Evolutionary conservation across 2,113 vertebrate genomes (phyloP).

Genomic region (Otolemur garnettii): DNA sequence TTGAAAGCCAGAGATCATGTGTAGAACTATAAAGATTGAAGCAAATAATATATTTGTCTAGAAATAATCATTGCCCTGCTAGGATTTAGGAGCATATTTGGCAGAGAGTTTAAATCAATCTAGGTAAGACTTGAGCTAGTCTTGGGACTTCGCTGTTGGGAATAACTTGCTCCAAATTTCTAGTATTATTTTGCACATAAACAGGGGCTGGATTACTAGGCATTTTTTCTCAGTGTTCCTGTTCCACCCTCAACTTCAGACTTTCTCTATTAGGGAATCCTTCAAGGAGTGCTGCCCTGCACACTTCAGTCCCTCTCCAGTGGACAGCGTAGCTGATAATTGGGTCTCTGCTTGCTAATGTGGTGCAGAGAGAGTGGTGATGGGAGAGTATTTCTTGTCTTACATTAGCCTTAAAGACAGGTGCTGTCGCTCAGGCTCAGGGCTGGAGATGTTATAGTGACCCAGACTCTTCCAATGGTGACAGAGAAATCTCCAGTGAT

Average conservation of each 20-base stretch:
- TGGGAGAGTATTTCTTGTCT: not conserved
- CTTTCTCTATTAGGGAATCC: not conserved
- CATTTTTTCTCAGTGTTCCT: not conserved
- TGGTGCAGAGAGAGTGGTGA: too few relatives aligned
- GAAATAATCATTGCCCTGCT: not conserved
- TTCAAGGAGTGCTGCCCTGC: not conserved
- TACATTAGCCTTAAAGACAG: not conserved
- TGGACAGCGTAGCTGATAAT: not conserved
- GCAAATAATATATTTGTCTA: not conserved
- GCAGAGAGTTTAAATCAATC: not conserved
- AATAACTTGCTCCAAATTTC: not conserved
- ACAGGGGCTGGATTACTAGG: not conserved
- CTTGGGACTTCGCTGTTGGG: not conserved
- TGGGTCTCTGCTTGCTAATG: not conserved
- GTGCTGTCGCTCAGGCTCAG: not conserved
- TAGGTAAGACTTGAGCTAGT: not conserved
- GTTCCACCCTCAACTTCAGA: not conserved
- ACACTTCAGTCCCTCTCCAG: too few relatives aligned
- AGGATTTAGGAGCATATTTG: not conserved
- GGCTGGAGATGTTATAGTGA: not conserved
- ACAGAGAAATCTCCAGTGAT: not conserved
- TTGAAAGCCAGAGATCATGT: not conserved
- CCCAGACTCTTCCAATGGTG: not conserved
- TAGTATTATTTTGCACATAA: not conserved
- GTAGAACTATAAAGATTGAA: not conserved